phyloP scores from a whole-genome alignment of 2,888 invertebrate species.

The Lasioglossum morio region DNA sequence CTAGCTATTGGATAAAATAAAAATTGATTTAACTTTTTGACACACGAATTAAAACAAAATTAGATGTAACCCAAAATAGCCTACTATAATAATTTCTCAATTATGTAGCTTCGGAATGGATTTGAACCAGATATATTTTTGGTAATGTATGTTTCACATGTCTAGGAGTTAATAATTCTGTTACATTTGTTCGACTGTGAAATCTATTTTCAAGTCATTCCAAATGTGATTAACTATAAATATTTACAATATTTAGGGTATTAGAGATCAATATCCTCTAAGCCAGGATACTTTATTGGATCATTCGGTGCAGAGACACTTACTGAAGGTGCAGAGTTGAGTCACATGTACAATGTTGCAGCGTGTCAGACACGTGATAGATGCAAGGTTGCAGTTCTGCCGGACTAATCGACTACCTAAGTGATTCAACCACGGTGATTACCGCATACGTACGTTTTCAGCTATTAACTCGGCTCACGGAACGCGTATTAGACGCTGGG shows the following conservation, averaged over 20 bases:
- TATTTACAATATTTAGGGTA: background rate
- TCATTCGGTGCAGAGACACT: background rate
- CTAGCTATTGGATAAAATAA: too few relatives aligned
- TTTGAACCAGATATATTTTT: too few relatives aligned
- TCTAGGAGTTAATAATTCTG: background rate
- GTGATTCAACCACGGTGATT: background rate
- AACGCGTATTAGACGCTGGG: background rate
- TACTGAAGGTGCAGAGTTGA: background rate
- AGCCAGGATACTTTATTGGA: background rate
- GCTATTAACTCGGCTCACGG: background rate
- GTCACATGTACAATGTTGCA: background rate
- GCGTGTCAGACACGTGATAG: background rate
- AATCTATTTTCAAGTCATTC: background rate
- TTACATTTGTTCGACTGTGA: background rate
- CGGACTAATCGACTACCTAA: constrained; percentile 3
- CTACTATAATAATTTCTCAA: too few relatives aligned
- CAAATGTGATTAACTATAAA: background rate
- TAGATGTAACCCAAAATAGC: too few relatives aligned
- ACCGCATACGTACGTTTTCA: background rate
- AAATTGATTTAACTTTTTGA: too few relatives aligned
- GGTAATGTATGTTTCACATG: too few relatives aligned
- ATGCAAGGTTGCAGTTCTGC: background rate
- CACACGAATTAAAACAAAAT: too few relatives aligned
- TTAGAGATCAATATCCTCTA: background rate
- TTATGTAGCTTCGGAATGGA: too few relatives aligned